phyloP scores from a whole-genome alignment of 1,140 invertebrate species.

The Hydropsyche tenuis region DNA sequence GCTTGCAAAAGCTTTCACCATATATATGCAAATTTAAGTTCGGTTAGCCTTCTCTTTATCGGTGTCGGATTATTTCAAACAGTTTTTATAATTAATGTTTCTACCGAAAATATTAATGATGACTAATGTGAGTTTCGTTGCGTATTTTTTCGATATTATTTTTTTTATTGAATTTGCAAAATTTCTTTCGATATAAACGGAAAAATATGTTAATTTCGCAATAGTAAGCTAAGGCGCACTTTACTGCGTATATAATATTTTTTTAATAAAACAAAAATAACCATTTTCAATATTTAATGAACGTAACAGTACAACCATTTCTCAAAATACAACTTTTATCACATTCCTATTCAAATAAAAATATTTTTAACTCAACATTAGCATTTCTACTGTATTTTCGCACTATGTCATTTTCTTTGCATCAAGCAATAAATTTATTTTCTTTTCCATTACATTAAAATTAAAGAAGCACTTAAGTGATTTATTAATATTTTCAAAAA shows the following conservation, averaged over 20 bases:
- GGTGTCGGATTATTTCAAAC: constrained; percentile 19
- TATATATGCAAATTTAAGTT: constrained; percentile 20
- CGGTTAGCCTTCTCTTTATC: constrained; percentile 18
- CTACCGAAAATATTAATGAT: not conserved
- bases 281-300: no score
- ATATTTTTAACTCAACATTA: no score
- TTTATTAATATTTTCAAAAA: no score
- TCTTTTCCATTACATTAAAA: no score
- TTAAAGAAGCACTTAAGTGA: no score
- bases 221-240: not conserved
- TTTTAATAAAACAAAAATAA: no score
- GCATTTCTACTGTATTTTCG: no score
- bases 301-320: no score
- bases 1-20: constrained; percentile 23
- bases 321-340: no score
- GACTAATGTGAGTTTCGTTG: not conserved
- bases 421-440: no score
- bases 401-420: no score
- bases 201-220: constrained; percentile 10
- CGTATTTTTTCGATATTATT: not conserved
- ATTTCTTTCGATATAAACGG: not conserved
- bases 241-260: not conserved
- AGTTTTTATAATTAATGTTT: not conserved
- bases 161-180: not conserved
- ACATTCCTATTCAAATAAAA: no score